Conservation (phyloP, 2,888 invertebrate genomes). For the Drosophila koepferae region DNA sequence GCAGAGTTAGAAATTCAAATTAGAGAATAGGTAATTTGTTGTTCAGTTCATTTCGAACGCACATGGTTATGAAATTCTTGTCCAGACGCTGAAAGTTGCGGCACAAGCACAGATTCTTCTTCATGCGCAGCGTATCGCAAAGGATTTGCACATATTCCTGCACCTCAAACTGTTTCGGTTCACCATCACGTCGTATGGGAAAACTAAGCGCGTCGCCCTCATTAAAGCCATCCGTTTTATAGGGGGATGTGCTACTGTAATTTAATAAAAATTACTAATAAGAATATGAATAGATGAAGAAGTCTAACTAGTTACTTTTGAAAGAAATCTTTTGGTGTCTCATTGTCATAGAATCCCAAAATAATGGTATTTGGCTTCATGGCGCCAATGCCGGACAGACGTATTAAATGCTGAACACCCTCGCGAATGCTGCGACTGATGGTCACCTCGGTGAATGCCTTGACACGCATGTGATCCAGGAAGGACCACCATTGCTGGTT, state of each 20-base stretch:
- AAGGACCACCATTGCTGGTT: constrained; percentile 96
- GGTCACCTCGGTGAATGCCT: constrained; percentile 98
- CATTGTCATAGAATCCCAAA: constrained; percentile 95
- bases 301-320: constrained; percentile 86
- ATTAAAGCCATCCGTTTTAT: constrained; percentile 87
- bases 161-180: constrained; percentile 85
- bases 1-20: neutral
- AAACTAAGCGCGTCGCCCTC: constrained; percentile 86
- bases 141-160: constrained; percentile 94
- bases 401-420: constrained; percentile 95
- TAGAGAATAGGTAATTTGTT: neutral
- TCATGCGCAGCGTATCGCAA: constrained; percentile 94
- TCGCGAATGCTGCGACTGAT: constrained; percentile 93
- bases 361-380: constrained; percentile 99
- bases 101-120: constrained; percentile 97
- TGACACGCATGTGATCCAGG: constrained; percentile 97
- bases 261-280: neutral
- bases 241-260: constrained; percentile 87
- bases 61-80: constrained; percentile 91
- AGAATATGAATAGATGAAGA: neutral
- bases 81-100: constrained; percentile 95
- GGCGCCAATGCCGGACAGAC: constrained; percentile 97
- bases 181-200: constrained; percentile 86
- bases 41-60: constrained; percentile 67
- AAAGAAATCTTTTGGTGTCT: constrained; percentile 92